phyloP scores from a whole-genome alignment of 2,113 vertebrate species.

The Mobula birostris region DNA sequence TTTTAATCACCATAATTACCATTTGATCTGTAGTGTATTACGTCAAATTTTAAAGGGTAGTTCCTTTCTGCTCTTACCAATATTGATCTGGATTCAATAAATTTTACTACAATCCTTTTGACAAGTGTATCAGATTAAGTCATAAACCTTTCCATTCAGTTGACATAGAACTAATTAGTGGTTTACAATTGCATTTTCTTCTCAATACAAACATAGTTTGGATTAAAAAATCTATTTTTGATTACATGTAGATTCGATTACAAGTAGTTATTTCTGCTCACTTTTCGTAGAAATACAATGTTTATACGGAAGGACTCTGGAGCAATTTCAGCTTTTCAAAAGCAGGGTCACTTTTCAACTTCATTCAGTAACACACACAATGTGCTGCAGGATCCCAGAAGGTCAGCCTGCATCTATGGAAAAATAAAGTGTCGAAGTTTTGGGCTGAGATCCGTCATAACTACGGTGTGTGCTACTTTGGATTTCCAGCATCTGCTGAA shows the following conservation, averaged over 20 bases:
- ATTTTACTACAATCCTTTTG: not conserved
- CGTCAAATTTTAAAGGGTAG: not conserved
- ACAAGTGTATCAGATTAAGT: constrained; percentile 1
- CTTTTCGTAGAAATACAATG: not conserved
- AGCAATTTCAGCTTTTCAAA: not conserved
- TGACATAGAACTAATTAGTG: not conserved
- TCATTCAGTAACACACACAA: no score
- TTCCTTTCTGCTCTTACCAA: not conserved
- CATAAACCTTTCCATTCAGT: not conserved
- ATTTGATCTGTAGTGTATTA: not conserved
- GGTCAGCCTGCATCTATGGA: no score
- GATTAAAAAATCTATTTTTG: not conserved
- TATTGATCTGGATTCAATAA: not conserved
- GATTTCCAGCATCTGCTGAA: no score
- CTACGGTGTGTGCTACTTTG: no score
- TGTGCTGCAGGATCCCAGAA: no score
- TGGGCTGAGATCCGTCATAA: no score
- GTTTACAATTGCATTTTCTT: not conserved
- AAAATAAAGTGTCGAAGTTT: no score
- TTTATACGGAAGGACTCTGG: not conserved
- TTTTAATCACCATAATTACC: no score
- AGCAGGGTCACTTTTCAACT: not conserved
- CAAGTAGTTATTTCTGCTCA: not conserved
- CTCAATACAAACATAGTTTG: not conserved
- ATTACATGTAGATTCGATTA: not conserved